Conservation (phyloP, 1,140 invertebrate genomes). For the Magallana gigas region DNA sequence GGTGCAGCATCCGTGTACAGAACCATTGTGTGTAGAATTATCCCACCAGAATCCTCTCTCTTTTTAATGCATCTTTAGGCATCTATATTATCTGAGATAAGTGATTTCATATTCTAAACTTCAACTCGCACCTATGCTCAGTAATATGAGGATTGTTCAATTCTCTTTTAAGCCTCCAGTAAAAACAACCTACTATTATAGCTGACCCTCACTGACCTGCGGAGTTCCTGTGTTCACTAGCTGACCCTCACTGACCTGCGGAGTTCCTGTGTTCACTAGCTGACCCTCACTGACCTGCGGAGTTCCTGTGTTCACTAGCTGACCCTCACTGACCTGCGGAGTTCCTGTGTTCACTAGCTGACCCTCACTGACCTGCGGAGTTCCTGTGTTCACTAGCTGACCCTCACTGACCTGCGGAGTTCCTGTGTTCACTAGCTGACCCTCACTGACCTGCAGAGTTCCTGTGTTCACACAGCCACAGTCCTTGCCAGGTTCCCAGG, state of each 20-base stretch:
- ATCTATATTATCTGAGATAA: too few relatives aligned
- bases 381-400: constrained; percentile 91
- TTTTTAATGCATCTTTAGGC: too few relatives aligned
- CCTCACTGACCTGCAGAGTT: constrained; percentile 85
- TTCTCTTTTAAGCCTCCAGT: too few relatives aligned
- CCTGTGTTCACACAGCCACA: constrained; percentile 98
- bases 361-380: constrained; percentile 82
- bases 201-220: constrained; percentile 78
- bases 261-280: constrained; percentile 94
- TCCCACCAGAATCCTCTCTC: too few relatives aligned
- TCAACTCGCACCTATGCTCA: too few relatives aligned
- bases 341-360: constrained; percentile 92
- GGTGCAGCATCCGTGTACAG: too few relatives aligned
- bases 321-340: constrained; percentile 82
- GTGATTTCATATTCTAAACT: too few relatives aligned
- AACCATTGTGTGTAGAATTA: too few relatives aligned
- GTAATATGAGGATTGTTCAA: too few relatives aligned
- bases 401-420: constrained; percentile 84
- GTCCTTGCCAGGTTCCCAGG: constrained; percentile 97
- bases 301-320: constrained; percentile 93
- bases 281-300: constrained; percentile 80
- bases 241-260: constrained; percentile 78
- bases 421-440: constrained; percentile 90
- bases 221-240: constrained; percentile 94
- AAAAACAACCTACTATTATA: too few relatives aligned